These are phyloP conservation scores for Mechanitis messenoides DNA, from an alignment of 2,888 invertebrate species.

Conservation along the genomic window DNA sequence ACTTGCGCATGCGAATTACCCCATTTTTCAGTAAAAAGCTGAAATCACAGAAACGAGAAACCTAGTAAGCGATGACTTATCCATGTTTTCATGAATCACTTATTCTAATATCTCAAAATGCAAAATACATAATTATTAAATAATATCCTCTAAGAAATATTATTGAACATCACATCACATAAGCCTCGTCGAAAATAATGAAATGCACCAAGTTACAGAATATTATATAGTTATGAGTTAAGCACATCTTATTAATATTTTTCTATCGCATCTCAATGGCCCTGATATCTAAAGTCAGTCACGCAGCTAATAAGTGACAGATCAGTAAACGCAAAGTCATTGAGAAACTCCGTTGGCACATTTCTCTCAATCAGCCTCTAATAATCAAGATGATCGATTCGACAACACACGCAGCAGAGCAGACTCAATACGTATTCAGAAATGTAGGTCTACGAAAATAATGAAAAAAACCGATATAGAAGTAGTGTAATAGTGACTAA, in stretches of 20 bases:
- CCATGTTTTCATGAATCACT: constrained; percentile 36
- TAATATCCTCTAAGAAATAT: constrained; percentile 48
- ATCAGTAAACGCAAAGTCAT: constrained; percentile 19
- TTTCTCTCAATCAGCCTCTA: constrained; percentile 67
- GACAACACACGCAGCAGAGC: constrained; percentile 75
- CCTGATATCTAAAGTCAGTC: constrained; percentile 3
- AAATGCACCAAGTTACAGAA: constrained; percentile 56
- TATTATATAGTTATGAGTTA: constrained; percentile 9
- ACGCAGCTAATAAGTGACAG: constrained; percentile 11
- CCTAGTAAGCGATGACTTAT: constrained; percentile 46
- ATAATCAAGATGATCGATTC: constrained; percentile 61
- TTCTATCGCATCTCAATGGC: constrained; percentile 14
- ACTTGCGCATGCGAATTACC: constrained; percentile 63
- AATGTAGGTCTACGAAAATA: constrained; percentile 67
- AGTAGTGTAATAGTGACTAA: constrained; percentile 58
- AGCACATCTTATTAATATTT: neutral
- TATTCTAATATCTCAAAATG: constrained; percentile 40
- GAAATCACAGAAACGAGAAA: constrained; percentile 34
- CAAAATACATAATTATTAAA: constrained; percentile 41
- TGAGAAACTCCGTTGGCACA: constrained; percentile 49
- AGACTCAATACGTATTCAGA: constrained; percentile 68
- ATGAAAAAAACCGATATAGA: constrained; percentile 56
- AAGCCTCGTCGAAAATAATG: constrained; percentile 61
- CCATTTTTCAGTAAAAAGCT: constrained; percentile 41
- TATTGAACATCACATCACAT: constrained; percentile 72